Percentiles rank a stretch among this genome's conserved stretches.
These are phyloP conservation scores for Lithophane leautieri DNA, from an alignment of 2,888 invertebrate species.

Conservation along the genomic window DNA sequence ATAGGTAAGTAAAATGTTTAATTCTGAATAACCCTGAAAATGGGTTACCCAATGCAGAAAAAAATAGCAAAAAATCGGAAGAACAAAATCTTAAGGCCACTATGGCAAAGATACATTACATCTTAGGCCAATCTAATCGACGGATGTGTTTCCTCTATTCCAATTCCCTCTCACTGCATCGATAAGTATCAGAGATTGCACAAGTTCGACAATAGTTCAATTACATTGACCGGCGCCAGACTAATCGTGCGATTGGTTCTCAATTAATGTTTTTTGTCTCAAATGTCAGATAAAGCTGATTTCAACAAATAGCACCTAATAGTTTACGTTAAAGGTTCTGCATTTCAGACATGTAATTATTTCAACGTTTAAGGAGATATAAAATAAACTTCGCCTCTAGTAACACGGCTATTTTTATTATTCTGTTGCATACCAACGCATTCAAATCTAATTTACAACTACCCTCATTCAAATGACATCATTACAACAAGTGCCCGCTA, in stretches of 20 bases:
- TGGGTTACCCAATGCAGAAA: background rate
- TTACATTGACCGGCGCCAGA: conserved; percentile 52
- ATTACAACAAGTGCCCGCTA: conserved; percentile 72
- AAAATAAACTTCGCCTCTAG: conserved; percentile 48
- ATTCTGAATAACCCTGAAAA: background rate
- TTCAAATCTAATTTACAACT: conserved; percentile 78
- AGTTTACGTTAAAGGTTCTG: conserved; percentile 36
- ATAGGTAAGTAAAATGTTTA: background rate
- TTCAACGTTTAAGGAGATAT: conserved; percentile 37
- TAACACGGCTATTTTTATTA: conserved; percentile 62
- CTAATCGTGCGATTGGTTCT: conserved; percentile 31
- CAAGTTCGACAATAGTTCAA: conserved; percentile 60
- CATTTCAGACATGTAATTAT: conserved; percentile 30
- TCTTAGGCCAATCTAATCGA: conserved; percentile 16
- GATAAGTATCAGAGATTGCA: conserved; percentile 36
- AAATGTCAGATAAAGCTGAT: conserved; percentile 54
- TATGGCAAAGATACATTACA: background rate
- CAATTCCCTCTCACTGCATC: conserved; percentile 16
- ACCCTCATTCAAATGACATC: conserved; percentile 80
- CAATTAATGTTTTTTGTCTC: conserved; percentile 57
- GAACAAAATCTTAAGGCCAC: background rate
- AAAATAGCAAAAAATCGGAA: background rate
- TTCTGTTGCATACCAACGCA: conserved; percentile 62
- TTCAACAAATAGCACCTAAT: conserved; percentile 37
- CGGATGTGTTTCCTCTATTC: conserved; percentile 41